Evolutionary conservation across 2,888 invertebrate genomes (phyloP).

Genomic region (Eurytoma adleriae): DNA sequence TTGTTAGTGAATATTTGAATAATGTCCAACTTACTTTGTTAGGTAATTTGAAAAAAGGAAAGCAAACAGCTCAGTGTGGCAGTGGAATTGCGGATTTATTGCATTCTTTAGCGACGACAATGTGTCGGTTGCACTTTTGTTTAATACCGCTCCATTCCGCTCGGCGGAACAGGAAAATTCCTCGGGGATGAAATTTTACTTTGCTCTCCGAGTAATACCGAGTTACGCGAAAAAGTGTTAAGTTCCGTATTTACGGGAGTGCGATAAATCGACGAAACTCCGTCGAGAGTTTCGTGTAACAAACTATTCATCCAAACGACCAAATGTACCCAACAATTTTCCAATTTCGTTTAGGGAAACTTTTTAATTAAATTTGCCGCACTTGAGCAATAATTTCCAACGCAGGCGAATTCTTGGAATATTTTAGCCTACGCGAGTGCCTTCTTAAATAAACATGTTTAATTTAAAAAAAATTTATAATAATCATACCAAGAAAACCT

Average conservation of each 20-base stretch:
- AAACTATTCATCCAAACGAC: background rate
- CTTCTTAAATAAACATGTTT: no score
- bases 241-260: background rate
- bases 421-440: no score
- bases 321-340: conserved; percentile 1
- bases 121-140: conserved; percentile 20
- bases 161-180: conserved; percentile 8
- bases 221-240: background rate
- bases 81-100: conserved; percentile 28
- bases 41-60: background rate
- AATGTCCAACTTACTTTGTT: background rate
- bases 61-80: background rate
- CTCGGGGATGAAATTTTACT: conserved; percentile 38
- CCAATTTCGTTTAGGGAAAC: background rate
- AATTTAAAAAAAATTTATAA: no score
- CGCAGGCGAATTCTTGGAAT: background rate
- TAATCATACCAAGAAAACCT: no score
- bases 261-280: conserved; percentile 5
- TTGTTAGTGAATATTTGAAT: no score
- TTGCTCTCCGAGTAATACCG: background rate
- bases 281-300: conserved; percentile 6
- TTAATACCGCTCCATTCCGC: conserved; percentile 24
- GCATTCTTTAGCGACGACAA: conserved; percentile 25
- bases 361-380: conserved; percentile 12
- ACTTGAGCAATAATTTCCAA: background rate